Evolutionary conservation across 2,113 vertebrate species (phyloP).

Genomic region (Lophius piscatorius): DNA sequence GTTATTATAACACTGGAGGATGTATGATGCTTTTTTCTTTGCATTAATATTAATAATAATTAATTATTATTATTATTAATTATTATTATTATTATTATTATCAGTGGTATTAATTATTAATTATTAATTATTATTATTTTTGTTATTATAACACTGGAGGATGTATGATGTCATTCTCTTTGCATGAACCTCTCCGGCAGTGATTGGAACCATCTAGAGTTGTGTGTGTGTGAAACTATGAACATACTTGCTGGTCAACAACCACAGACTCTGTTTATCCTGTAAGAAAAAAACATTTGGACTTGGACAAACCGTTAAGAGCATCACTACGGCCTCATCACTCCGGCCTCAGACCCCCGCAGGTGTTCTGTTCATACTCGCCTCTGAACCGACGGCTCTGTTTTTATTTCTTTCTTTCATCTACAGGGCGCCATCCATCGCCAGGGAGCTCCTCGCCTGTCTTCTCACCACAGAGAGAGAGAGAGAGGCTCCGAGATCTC

Average conservation of each 20-base stretch:
- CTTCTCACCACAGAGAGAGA: slow-evolving; percentile 67
- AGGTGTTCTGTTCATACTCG: slow-evolving; percentile 56
- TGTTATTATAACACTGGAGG: too few species aligned
- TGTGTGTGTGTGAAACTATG: not conserved
- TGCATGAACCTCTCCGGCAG: too few species aligned
- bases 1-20: too few species aligned
- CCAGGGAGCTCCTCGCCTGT: slow-evolving; percentile 51
- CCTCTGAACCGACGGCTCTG: slow-evolving; percentile 61
- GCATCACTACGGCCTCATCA: too few species aligned
- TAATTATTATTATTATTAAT: too few species aligned
- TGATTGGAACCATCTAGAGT: too few species aligned
- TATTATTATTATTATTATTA: too few species aligned
- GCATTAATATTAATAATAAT: too few species aligned
- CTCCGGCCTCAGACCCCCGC: slow-evolving; percentile 40
- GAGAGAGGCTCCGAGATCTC: slow-evolving; percentile 57
- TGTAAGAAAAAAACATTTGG: slow-evolving; percentile 67
- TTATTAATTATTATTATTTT: too few species aligned
- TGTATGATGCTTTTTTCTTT: too few species aligned
- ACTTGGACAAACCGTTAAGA: slow-evolving; percentile 60
- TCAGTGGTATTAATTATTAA: too few species aligned
- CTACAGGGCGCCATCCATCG: slow-evolving; percentile 69
- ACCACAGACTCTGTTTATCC: slow-evolving; percentile 19
- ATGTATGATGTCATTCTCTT: too few species aligned
- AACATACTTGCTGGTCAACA: slow-evolving; percentile 9
- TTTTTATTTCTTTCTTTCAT: slow-evolving; percentile 71